Base-by-base conservation (phyloP, 1,140 invertebrate species). In the Calliphora vicina region DNA sequence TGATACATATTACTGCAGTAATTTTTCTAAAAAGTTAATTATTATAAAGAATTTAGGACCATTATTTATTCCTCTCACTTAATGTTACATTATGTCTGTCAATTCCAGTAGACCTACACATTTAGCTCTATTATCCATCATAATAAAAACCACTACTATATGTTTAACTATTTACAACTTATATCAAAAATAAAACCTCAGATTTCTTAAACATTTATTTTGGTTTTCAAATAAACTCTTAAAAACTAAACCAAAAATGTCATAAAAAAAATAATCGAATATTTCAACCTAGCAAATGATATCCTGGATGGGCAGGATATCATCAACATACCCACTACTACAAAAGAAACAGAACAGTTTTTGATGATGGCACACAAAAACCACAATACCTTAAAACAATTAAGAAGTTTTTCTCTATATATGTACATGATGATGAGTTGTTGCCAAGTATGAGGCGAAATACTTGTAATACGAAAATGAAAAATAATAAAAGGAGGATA, bases 341-440 rank as follows among this genome's bases (percentile, higher is more conserved):
- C 35, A 35, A 35, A 35, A 35, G 10, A 35, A 2, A 35, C 10
- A 0, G 4, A 50, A 50, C 45, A 15, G 15, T 50, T 35, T 35
- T 50, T 50, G 45, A 50, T 50, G 45, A 50, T 50, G 45, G 17
- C 20, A 23, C 9, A 67, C 15, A 57, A 57, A 67, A 67, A 23
- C 61, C 61, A 23, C 61, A 67, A 67, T 67, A 67, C n/a, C 61
- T 67, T 67, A 67, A 67, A 23, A 67, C 61, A 67, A 67, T 67
- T 67, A 67, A 67, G 61, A 67, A 67, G 20, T 67, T 67, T n/a
- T 67, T 25, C n/a, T 23, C 20, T 9, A 67, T 25, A 67, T 67
- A 6, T 2, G 50, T 6, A n/a, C n/a, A n/a, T 57, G 35, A 35
- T 35, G 35, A 57, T 57, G 50, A 57, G n/a, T n/a, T 57, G 13